These are phyloP conservation scores for Serrognathus titanus DNA, from an alignment of 2,888 invertebrate genomes.

Conservation along the genomic window DNA sequence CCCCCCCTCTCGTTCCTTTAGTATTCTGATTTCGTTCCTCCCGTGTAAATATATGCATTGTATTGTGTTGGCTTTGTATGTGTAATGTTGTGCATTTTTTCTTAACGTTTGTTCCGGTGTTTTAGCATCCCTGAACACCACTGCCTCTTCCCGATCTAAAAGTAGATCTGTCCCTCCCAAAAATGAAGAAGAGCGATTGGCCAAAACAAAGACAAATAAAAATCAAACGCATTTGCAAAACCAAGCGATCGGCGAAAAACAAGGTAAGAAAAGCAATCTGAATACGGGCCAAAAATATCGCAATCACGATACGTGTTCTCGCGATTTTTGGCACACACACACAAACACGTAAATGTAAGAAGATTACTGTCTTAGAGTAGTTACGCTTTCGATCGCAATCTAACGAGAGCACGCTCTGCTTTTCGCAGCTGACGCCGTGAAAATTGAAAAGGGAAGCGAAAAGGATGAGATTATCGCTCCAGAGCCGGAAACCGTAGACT, in stretches of 20 bases:
- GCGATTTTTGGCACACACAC: constrained; percentile 50
- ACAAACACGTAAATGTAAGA: constrained; percentile 6
- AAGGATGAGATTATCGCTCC: constrained; percentile 46
- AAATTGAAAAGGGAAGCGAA: constrained; percentile 15
- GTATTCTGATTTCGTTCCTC: not conserved
- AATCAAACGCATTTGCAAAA: constrained; percentile 41
- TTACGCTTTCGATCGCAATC: too few relatives aligned
- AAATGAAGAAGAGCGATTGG: constrained; percentile 49
- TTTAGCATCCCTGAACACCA: constrained; percentile 73
- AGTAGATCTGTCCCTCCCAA: constrained; percentile 57
- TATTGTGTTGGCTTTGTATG: constrained; percentile 18
- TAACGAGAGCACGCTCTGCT: not conserved
- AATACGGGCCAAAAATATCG: not conserved
- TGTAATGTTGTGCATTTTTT: constrained; percentile 15
- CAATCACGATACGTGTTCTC: constrained; percentile 22
- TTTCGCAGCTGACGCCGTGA: constrained; percentile 22
- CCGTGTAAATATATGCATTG: constrained; percentile 7
- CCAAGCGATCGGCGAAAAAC: constrained; percentile 41
- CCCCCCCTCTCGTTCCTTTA: constrained; percentile 1
- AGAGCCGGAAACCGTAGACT: constrained; percentile 44
- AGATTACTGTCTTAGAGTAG: too few relatives aligned
- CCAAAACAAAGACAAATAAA: constrained; percentile 45
- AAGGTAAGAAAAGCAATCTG: constrained; percentile 40
- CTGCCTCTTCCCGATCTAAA: constrained; percentile 68
- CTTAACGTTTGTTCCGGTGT: constrained; percentile 47